Conservation (phyloP, 2,113 vertebrate genomes). For the Caracal caracal region DNA sequence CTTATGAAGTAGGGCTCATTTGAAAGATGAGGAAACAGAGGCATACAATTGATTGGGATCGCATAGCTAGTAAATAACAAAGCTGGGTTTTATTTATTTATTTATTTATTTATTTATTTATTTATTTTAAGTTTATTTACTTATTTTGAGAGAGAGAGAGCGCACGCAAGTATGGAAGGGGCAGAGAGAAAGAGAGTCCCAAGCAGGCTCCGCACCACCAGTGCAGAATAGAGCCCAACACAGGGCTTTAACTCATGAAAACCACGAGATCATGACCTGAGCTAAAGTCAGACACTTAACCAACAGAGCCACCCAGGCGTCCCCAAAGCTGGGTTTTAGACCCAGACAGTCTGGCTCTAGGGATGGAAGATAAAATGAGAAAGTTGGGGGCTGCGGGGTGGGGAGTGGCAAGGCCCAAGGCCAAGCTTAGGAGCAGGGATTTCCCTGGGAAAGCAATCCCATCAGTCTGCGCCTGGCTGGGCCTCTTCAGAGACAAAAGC, state of each 20-base stretch:
- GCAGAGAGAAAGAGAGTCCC: too few relatives aligned
- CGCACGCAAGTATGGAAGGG: too few relatives aligned
- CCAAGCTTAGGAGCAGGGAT: background rate
- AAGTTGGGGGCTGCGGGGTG: background rate
- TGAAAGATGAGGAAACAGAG: constrained; percentile 55
- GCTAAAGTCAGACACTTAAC: too few relatives aligned
- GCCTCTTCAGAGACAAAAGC: background rate
- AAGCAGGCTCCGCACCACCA: too few relatives aligned
- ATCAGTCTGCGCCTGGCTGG: background rate
- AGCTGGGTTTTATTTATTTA: background rate
- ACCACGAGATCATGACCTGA: too few relatives aligned
- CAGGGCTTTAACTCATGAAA: too few relatives aligned
- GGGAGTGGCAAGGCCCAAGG: background rate
- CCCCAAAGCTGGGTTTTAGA: background rate
- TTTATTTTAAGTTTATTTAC: too few relatives aligned
- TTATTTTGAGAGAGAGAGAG: too few relatives aligned
- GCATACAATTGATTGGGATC: background rate
- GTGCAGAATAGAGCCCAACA: too few relatives aligned
- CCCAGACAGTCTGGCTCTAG: background rate
- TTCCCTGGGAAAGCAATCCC: constrained; percentile 9
- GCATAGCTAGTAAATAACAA: background rate
- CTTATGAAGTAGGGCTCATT: background rate
- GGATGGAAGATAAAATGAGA: constrained; percentile 3
- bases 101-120: background rate
- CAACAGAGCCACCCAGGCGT: too few relatives aligned